These are phyloP conservation scores for Callospermophilus lateralis DNA, from an alignment of 2,113 vertebrate genomes.

Conservation along the genomic window DNA sequence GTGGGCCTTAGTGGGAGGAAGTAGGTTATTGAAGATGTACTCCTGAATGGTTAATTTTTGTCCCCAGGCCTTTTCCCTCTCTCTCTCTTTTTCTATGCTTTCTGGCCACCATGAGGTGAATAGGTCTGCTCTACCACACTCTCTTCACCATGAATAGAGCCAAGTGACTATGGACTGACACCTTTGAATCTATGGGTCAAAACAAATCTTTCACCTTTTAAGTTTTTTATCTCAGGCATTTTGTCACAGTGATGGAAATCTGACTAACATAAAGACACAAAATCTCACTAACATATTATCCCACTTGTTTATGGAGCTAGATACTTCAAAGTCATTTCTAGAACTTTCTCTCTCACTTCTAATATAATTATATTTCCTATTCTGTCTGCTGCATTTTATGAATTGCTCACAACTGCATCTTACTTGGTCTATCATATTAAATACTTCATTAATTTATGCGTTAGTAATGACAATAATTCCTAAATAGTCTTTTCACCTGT, in stretches of 20 bases:
- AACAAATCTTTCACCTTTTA: neutral
- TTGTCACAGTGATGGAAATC: neutral
- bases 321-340: neutral
- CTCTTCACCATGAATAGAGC: neutral
- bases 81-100: neutral
- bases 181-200: neutral
- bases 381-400: neutral
- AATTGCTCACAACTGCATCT: neutral
- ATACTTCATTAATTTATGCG: neutral
- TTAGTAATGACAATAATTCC: neutral
- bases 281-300: neutral
- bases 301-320: neutral
- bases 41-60: neutral
- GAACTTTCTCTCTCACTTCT: neutral
- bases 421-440: neutral
- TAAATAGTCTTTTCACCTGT: neutral
- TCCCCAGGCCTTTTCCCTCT: too few relatives aligned
- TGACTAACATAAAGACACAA: neutral
- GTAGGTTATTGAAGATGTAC: neutral
- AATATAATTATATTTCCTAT: neutral
- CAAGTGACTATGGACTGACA: neutral
- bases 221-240: neutral
- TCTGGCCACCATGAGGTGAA: neutral
- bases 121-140: neutral
- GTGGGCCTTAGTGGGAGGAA: neutral